These are phyloP conservation scores for Bombus picipes DNA, from an alignment of 1,140 invertebrate genomes.

Conservation along the genomic window DNA sequence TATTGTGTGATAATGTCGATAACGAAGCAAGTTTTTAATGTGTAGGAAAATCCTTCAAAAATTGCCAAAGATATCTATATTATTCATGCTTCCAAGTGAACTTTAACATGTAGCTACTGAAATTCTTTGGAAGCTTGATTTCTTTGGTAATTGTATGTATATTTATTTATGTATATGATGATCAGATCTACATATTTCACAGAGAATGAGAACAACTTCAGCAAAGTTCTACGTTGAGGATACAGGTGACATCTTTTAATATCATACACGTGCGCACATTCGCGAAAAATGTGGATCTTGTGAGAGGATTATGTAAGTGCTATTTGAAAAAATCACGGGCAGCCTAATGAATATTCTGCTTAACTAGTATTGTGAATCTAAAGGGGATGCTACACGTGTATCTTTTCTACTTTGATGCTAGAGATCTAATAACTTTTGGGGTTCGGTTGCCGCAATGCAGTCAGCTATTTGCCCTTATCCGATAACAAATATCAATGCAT, in stretches of 20 bases:
- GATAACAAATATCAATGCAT: background rate
- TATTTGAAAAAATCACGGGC: background rate
- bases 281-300: background rate
- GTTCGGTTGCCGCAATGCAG: constrained; percentile 58
- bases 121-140: background rate
- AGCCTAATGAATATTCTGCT: background rate
- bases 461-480: background rate
- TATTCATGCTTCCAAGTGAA: background rate
- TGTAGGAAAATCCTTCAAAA: background rate
- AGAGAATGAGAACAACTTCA: background rate
- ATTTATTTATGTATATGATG: background rate
- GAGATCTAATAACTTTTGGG: background rate
- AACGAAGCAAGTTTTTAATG: background rate
- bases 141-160: background rate
- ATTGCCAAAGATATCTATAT: background rate
- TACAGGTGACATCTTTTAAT: background rate
- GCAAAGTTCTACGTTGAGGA: background rate
- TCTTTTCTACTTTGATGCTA: background rate
- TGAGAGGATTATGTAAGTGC: background rate
- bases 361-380: background rate
- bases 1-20: background rate
- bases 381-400: background rate
- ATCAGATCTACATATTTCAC: background rate
- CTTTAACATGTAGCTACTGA: background rate
- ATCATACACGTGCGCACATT: background rate